Conservation (phyloP, 2,113 vertebrate species). For the Opisthocomus hoazin region DNA sequence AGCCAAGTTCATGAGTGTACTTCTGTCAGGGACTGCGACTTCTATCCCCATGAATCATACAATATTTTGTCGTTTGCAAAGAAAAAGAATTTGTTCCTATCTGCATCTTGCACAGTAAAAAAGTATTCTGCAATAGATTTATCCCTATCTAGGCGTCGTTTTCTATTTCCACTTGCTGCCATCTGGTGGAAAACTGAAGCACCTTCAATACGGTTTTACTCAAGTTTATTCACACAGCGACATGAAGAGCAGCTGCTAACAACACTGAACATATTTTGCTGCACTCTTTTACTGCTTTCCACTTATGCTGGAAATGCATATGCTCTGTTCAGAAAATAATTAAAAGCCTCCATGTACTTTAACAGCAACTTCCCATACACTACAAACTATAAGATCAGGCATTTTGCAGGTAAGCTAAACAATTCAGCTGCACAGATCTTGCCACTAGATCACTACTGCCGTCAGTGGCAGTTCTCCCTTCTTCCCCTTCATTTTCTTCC, state of each 20-base stretch:
- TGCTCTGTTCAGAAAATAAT: not conserved
- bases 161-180: slow-evolving; percentile 22
- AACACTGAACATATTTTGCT: not conserved
- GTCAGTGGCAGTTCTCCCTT: not conserved
- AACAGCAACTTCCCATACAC: not conserved
- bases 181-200: not conserved
- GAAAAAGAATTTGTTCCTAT: not conserved
- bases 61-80: not conserved
- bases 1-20: not conserved
- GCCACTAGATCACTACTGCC: too few species aligned
- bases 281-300: not conserved
- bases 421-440: not conserved
- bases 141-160: not conserved
- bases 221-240: not conserved
- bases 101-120: not conserved
- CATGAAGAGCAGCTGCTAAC: not conserved
- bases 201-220: not conserved
- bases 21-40: not conserved
- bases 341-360: not conserved
- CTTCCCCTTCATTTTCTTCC: not conserved
- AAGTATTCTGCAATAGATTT: not conserved
- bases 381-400: not conserved
- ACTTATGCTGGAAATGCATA: not conserved
- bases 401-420: not conserved
- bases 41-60: not conserved